Evolutionary conservation across 2,113 vertebrate genomes (phyloP).

Genomic region (Stomatorhinus ivindoensis): DNA sequence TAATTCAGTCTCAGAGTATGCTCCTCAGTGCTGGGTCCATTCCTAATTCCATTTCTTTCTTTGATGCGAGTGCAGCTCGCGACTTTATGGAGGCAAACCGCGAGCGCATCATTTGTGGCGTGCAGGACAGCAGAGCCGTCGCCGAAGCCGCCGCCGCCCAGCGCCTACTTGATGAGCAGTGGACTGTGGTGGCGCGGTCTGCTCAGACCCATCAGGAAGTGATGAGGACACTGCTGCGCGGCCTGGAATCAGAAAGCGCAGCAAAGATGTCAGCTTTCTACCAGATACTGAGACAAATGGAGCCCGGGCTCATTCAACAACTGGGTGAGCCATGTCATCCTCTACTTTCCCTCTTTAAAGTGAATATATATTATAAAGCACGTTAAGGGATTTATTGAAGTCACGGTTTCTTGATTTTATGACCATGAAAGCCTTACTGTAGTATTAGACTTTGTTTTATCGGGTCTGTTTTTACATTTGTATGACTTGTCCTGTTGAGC

Average conservation of each 20-base stretch:
- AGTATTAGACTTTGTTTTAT: not conserved
- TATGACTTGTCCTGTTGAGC: not conserved
- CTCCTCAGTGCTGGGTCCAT: not conserved
- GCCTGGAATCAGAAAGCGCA: constrained; percentile 32
- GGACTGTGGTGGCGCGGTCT: not conserved
- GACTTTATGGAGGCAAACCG: constrained; percentile 40
- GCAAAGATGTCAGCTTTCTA: constrained; percentile 34
- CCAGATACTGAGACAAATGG: constrained; percentile 34
- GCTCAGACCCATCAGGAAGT: constrained; percentile 31
- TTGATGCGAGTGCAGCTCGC: constrained; percentile 28
- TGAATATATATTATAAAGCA: not conserved
- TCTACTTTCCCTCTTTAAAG: not conserved
- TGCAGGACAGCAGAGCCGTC: constrained; percentile 24
- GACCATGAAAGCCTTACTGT: not conserved
- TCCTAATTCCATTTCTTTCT: not conserved
- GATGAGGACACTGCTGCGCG: constrained; percentile 37
- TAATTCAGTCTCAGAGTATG: not conserved
- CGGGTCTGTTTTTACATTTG: not conserved
- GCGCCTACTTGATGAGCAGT: constrained; percentile 31
- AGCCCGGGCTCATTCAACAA: constrained; percentile 33
- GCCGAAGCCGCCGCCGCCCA: constrained; percentile 36
- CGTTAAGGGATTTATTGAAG: not conserved
- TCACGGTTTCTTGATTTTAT: not conserved
- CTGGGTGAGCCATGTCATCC: constrained; percentile 33
- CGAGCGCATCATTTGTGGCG: constrained; percentile 35